Conservation (phyloP, 1,140 invertebrate genomes). For the Bombus ignitus region DNA sequence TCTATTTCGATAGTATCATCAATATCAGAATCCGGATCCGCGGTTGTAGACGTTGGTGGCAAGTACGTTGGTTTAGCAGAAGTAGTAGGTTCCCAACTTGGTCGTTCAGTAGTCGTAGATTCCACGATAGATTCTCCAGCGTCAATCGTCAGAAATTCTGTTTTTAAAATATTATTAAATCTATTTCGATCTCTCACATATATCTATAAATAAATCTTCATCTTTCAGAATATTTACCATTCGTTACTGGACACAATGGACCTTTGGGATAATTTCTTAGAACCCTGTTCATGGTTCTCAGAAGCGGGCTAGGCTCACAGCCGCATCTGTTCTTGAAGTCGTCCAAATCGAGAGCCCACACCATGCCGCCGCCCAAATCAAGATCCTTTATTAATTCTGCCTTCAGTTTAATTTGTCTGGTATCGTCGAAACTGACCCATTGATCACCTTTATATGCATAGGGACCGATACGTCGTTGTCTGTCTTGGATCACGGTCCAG, state of each 20-base stretch:
- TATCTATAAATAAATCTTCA: not conserved
- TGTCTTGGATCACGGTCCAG: constrained; percentile 84
- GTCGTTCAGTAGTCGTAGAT: constrained; percentile 36
- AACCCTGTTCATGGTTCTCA: constrained; percentile 90
- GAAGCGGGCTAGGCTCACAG: constrained; percentile 90
- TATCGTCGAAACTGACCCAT: constrained; percentile 88
- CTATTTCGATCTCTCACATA: not conserved
- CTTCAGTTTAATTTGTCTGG: constrained; percentile 84
- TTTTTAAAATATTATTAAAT: not conserved
- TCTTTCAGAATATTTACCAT: constrained; percentile 54
- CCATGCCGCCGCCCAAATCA: constrained; percentile 92
- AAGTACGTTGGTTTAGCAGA: constrained; percentile 60
- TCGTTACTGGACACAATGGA: constrained; percentile 73
- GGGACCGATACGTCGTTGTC: constrained; percentile 83
- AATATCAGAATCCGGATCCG: constrained; percentile 33
- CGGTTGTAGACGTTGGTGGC: constrained; percentile 35
- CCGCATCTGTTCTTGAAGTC: constrained; percentile 91
- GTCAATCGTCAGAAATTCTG: constrained; percentile 35
- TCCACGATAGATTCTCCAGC: not conserved
- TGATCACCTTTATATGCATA: constrained; percentile 86
- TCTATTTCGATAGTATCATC: constrained; percentile 75
- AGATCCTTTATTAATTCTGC: constrained; percentile 89
- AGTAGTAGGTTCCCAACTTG: constrained; percentile 42
- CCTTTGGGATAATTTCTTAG: constrained; percentile 85
- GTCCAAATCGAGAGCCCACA: constrained; percentile 95